Percentiles rank a stretch among this genome's conserved stretches.
These are phyloP conservation scores for Agrotis ipsilon DNA, from an alignment of 2,888 invertebrate genomes.

Conservation along the genomic window DNA sequence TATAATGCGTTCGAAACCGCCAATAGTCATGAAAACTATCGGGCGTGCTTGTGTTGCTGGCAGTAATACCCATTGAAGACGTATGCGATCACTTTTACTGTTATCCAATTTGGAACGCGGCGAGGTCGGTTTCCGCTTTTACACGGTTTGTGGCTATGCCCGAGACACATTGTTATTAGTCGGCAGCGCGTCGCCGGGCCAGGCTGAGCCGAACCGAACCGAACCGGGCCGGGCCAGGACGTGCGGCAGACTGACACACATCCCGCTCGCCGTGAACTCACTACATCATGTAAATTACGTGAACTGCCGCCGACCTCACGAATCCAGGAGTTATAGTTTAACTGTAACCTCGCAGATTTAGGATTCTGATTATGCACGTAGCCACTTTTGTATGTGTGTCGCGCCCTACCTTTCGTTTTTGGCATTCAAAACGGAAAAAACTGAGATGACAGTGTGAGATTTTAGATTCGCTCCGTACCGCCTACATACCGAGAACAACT, in stretches of 20 bases:
- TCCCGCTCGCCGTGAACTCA: slow-evolving; percentile 58
- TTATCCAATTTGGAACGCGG: slow-evolving; percentile 90
- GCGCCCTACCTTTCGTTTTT: slow-evolving; percentile 35
- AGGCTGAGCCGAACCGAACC: slow-evolving; percentile 61
- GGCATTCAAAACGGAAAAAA: slow-evolving; percentile 35
- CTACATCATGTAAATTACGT: slow-evolving; percentile 57
- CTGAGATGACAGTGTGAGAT: slow-evolving; percentile 11
- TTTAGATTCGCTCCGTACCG: not conserved
- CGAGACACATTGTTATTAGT: slow-evolving; percentile 84
- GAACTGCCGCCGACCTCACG: slow-evolving; percentile 51
- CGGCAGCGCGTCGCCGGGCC: slow-evolving; percentile 83
- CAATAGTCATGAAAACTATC: slow-evolving; percentile 82
- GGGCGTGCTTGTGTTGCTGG: slow-evolving; percentile 68
- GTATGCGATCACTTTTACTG: slow-evolving; percentile 91
- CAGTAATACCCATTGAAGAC: slow-evolving; percentile 84
- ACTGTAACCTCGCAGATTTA: slow-evolving; percentile 58
- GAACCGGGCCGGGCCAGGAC: slow-evolving; percentile 72
- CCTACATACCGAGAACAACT: slow-evolving; percentile 7
- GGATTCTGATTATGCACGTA: slow-evolving; percentile 64
- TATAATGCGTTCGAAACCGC: slow-evolving; percentile 78
- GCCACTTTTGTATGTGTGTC: slow-evolving; percentile 40
- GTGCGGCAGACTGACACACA: slow-evolving; percentile 86
- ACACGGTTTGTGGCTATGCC: slow-evolving; percentile 87
- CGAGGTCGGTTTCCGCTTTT: slow-evolving; percentile 89
- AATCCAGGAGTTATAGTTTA: slow-evolving; percentile 61